Conservation (phyloP, 2,113 vertebrate species). For the Anthoscopus minutus region DNA sequence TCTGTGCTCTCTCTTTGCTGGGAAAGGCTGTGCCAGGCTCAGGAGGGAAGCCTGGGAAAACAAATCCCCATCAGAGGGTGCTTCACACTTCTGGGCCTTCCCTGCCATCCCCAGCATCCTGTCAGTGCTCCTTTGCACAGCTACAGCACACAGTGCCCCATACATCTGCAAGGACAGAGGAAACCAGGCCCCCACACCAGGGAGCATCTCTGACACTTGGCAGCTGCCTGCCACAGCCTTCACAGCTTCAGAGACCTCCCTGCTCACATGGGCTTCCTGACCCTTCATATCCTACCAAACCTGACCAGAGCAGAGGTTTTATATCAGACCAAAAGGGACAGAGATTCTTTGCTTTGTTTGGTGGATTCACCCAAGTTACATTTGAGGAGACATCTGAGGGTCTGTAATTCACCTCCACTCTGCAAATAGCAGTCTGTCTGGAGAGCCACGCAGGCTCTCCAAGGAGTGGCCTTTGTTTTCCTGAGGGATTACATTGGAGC, state of each 20-base stretch:
- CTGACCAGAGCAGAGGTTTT: background rate
- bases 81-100: background rate
- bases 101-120: background rate
- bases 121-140: background rate
- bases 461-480: background rate
- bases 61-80: background rate
- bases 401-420: background rate
- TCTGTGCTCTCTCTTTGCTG: fast-evolving
- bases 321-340: background rate
- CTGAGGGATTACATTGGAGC: background rate
- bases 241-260: background rate
- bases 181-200: fast-evolving
- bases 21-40: background rate
- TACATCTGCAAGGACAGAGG: background rate
- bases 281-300: background rate
- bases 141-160: fast-evolving
- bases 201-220: background rate
- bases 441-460: background rate
- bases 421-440: background rate
- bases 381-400: background rate
- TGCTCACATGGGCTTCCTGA: background rate
- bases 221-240: no score
- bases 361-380: background rate
- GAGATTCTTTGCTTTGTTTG: background rate
- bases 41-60: background rate